Evolutionary conservation across 2,797 vertebrate species (phyloP).

Genomic region (Salarias fasciatus): DNA sequence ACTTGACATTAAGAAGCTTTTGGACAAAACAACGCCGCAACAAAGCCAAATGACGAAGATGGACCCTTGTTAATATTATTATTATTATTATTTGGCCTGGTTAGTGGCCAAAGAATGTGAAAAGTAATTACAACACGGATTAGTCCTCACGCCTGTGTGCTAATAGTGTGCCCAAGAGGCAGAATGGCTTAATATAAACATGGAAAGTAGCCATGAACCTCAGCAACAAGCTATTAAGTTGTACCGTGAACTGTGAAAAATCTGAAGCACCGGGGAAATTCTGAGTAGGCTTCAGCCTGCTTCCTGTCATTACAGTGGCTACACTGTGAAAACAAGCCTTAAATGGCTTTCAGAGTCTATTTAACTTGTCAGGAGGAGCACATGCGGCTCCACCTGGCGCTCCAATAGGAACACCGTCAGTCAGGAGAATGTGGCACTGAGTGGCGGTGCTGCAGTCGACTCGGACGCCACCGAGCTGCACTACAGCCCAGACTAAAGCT

Average conservation of each 20-base stretch:
- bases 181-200: background rate
- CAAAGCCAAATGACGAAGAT: too few species aligned
- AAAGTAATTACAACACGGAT: background rate
- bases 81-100: too few species aligned
- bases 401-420: background rate
- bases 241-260: conserved; percentile 3
- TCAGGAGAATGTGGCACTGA: conserved; percentile 1
- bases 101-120: too few species aligned
- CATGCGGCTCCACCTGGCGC: background rate
- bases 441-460: background rate
- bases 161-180: background rate
- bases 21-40: background rate
- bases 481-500: too few species aligned
- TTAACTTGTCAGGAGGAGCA: background rate
- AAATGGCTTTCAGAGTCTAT: background rate
- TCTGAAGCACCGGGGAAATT: conserved; percentile 1
- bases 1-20: background rate
- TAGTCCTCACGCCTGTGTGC: background rate
- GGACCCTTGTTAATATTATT: too few species aligned
- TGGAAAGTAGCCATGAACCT: background rate
- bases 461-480: background rate
- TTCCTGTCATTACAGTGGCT: background rate
- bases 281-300: background rate
- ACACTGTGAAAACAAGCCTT: background rate
- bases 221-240: background rate